A percentile compares a stretch with the other conserved stretches of the same genome.
Conservation (phyloP, 2,888 invertebrate species). For the Operophtera brumata region DNA sequence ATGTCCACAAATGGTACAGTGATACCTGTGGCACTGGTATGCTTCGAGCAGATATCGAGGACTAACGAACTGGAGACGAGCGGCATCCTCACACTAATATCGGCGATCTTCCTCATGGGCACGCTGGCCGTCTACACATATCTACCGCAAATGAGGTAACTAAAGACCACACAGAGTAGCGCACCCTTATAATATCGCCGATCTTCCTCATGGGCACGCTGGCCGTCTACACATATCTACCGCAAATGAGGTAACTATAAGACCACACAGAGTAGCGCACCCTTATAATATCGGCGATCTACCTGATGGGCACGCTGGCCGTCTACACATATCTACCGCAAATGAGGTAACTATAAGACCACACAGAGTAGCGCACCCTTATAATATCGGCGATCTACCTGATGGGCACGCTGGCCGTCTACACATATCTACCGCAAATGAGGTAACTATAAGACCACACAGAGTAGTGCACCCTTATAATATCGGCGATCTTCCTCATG, state of each 20-base stretch:
- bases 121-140: slow-evolving; percentile 82
- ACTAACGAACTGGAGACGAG: slow-evolving; percentile 61
- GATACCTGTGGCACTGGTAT: slow-evolving; percentile 62
- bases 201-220: slow-evolving; percentile 82
- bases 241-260: slow-evolving; percentile 77
- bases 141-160: slow-evolving; percentile 81
- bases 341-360: slow-evolving; percentile 68
- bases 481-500: slow-evolving; percentile 81
- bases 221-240: slow-evolving; percentile 80
- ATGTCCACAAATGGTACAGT: slow-evolving; percentile 52
- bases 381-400: slow-evolving; percentile 82
- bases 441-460: slow-evolving; percentile 62
- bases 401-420: slow-evolving; percentile 80
- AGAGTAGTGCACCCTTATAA: slow-evolving; percentile 68
- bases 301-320: slow-evolving; percentile 79
- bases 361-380: too few relatives aligned
- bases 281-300: slow-evolving; percentile 79
- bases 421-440: slow-evolving; percentile 81
- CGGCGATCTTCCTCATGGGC: slow-evolving; percentile 79
- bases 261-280: too few relatives aligned
- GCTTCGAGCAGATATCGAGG: slow-evolving; percentile 87
- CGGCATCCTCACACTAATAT: slow-evolving; percentile 73
- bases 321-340: slow-evolving; percentile 82
- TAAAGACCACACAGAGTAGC: too few relatives aligned
- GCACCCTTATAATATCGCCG: slow-evolving; percentile 77